Percentiles rank a stretch among this genome's conserved stretches.
phyloP scores from a whole-genome alignment of 1,140 invertebrate genomes.

The Papilio polyxenes region DNA sequence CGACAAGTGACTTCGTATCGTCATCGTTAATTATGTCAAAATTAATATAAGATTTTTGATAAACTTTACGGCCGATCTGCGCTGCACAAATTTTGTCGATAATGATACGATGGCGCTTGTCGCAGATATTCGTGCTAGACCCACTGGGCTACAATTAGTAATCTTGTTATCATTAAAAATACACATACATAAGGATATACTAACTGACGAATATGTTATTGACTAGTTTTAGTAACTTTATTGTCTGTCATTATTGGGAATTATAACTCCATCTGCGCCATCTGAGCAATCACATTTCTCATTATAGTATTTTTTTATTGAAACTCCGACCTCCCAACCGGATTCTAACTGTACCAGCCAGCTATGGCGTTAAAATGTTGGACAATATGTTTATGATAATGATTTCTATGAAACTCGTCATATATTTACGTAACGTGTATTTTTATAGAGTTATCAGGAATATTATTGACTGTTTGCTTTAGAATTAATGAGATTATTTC shows the following conservation, averaged over 20 bases:
- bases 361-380: neutral
- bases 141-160: too few species aligned
- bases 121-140: too few species aligned
- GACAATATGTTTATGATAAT: constrained; percentile 13
- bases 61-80: too few species aligned
- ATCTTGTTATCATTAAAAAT: too few species aligned
- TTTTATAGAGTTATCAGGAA: neutral
- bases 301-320: neutral
- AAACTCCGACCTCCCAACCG: constrained; percentile 22
- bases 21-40: too few species aligned
- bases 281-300: neutral
- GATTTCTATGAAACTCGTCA: neutral
- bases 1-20: too few species aligned
- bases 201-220: too few species aligned
- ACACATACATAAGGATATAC: too few species aligned
- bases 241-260: neutral
- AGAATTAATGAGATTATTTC: neutral
- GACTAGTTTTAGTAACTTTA: neutral
- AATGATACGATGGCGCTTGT: too few species aligned
- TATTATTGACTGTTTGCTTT: neutral
- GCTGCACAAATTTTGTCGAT: too few species aligned
- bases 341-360: constrained; percentile 4
- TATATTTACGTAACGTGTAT: neutral
- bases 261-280: neutral
- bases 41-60: too few species aligned